Conservation (phyloP, 2,888 invertebrate genomes). For the Zaprionus lineosus region DNA sequence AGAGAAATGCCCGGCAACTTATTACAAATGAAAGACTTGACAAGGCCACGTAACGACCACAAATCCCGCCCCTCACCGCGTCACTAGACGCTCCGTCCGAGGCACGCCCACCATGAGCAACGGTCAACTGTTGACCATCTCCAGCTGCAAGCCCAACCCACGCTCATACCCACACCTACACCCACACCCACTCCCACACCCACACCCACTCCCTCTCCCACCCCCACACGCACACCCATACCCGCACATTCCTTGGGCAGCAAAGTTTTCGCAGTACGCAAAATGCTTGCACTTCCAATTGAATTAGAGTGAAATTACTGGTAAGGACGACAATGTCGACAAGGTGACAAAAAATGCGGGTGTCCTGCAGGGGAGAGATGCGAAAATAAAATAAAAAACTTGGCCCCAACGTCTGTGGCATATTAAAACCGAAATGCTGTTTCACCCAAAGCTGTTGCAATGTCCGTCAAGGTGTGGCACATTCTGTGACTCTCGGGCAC, state of each 20-base stretch:
- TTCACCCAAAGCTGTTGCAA: conserved; percentile 43
- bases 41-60: conserved; percentile 33
- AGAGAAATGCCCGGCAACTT: conserved; percentile 53
- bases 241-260: conserved; percentile 7
- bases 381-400: conserved; percentile 5
- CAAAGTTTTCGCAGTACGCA: conserved; percentile 43
- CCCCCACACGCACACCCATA: no score
- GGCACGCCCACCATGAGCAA: conserved; percentile 23
- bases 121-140: conserved; percentile 23
- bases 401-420: conserved; percentile 34
- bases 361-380: not conserved
- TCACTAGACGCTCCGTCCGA: no score
- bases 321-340: conserved; percentile 1
- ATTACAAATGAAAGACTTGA: conserved; percentile 64
- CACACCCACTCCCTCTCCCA: conserved; percentile 9
- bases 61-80: not conserved
- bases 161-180: no score
- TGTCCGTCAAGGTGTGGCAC: conserved; percentile 36
- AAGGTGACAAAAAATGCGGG: conserved; percentile 33
- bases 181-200: no score
- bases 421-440: conserved; percentile 42
- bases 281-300: conserved; percentile 53
- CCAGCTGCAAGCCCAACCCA: no score
- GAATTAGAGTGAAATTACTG: conserved; percentile 50
- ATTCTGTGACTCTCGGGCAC: conserved; percentile 1